A percentile compares a stretch with the other conserved stretches of the same genome.
phyloP scores from a whole-genome alignment of 1,140 invertebrate species.

The Drosophila sproati region DNA sequence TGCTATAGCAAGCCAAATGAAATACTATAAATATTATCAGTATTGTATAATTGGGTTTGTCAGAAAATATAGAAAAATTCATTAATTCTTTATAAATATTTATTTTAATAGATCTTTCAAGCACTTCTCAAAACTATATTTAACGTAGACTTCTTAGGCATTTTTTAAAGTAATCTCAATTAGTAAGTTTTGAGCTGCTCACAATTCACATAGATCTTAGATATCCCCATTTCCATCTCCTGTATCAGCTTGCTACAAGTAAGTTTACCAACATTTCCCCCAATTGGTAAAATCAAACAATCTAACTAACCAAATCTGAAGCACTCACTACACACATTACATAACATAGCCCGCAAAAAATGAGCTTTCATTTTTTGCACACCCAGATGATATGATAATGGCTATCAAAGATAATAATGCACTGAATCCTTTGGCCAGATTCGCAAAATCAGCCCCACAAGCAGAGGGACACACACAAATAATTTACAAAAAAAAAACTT shows the following conservation, averaged over 20 bases:
- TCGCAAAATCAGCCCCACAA: slow-evolving; percentile 60
- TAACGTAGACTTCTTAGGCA: too few relatives aligned
- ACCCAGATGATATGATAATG: slow-evolving; percentile 65
- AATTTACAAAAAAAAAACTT: slow-evolving; percentile 56
- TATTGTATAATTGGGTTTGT: too few relatives aligned
- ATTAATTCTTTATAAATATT: background rate
- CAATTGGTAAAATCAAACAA: slow-evolving; percentile 27
- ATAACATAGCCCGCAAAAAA: slow-evolving; percentile 46
- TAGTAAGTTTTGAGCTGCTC: too few relatives aligned
- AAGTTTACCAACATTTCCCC: background rate
- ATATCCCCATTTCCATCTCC: too few relatives aligned
- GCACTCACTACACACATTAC: slow-evolving; percentile 66
- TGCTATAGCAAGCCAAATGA: too few relatives aligned
- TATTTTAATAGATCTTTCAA: too few relatives aligned
- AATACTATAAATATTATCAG: too few relatives aligned
- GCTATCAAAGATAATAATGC: slow-evolving; percentile 71
- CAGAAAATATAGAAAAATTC: background rate
- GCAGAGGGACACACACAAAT: slow-evolving; percentile 39
- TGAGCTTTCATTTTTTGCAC: slow-evolving; percentile 25
- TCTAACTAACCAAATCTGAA: slow-evolving; percentile 52
- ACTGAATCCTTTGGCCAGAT: slow-evolving; percentile 73
- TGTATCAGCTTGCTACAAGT: too few relatives aligned
- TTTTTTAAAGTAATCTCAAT: too few relatives aligned
- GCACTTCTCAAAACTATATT: too few relatives aligned
- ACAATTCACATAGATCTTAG: too few relatives aligned